Evolutionary conservation across 1,140 invertebrate genomes (phyloP), one percentile per base, ranked within the genome.

Genomic region (Rhopalosiphum maidis): DNA sequence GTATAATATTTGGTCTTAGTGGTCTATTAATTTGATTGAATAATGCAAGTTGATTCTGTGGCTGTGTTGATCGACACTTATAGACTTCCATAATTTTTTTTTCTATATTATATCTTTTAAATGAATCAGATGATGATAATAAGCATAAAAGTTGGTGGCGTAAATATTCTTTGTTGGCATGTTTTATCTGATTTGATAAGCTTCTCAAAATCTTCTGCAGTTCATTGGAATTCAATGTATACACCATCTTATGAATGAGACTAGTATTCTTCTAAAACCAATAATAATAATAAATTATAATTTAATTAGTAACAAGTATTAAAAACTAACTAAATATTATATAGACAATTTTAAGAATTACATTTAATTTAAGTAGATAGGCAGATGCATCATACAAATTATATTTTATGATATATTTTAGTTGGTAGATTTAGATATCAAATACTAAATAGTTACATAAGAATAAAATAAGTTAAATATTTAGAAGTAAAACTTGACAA

Each of bases 31-130:
- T 41, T 41, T 41, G 41, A 41, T 41, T 41, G 41, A 41, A 41
- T 41, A 41, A 46, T 83, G 9, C 22, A 51, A 25, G 35, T 37
- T 51, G 23, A 2, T 4, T 6, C n/a, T 37, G 35, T 55, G 43
- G 82, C 15, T 18, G 48, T 51, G 15, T 21, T 85, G 23, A 6
- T 93, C 91, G 86, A 55, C 82, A 41, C 4, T 43, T 85, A 93
- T 85, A 93, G 15, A 86, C 48, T 54, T 54, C 22, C 41, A 93
- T 0, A 41, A 93, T 93, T 86, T 93, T 86, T 86, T 93, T 86
- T 21, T 93, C 8, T 15, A 48, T 48, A 48, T 86, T 37, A 86
- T 54, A 51, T 55, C 48, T 48, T 41, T 93, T 55, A 41, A 51
- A 2, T 35, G 46, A 0, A 54, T 15, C 15, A 18, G 91, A 37